These are phyloP conservation scores for Heliconius aoede DNA, from an alignment of 2,888 invertebrate genomes.

Conservation along the genomic window DNA sequence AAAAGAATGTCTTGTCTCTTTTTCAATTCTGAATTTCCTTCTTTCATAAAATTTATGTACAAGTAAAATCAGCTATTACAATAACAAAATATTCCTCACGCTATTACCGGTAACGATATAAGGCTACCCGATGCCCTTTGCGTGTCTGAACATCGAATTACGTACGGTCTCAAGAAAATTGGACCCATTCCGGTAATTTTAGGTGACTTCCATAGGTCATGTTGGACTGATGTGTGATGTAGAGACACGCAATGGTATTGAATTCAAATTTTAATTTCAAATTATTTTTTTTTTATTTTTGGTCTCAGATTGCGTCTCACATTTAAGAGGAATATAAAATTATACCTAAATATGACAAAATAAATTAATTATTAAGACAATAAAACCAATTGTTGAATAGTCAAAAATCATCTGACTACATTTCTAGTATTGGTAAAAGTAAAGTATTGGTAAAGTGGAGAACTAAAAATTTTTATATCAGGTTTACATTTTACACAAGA, in stretches of 20 bases:
- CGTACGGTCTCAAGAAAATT: constrained; percentile 38
- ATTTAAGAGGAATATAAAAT: too few species aligned
- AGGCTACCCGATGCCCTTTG: constrained; percentile 49
- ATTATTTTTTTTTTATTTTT: too few species aligned
- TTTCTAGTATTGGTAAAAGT: too few species aligned
- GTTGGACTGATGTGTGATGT: neutral
- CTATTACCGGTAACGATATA: constrained; percentile 20
- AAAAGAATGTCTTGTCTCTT: neutral
- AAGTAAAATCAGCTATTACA: neutral
- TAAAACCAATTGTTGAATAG: too few species aligned
- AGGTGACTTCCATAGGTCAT: neutral
- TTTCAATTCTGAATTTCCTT: neutral
- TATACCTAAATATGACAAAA: too few species aligned
- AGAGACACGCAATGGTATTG: neutral
- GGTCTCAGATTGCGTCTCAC: too few species aligned
- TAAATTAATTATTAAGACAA: too few species aligned
- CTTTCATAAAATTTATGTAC: neutral
- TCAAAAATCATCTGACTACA: too few species aligned
- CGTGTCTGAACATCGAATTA: constrained; percentile 50
- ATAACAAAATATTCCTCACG: neutral
- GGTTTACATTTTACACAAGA: too few species aligned
- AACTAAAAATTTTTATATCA: too few species aligned
- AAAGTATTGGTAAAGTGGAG: too few species aligned
- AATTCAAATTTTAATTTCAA: neutral
- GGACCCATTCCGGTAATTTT: constrained; percentile 19